These are phyloP conservation scores for Coptotermes formosanus DNA, from an alignment of 1,140 invertebrate genomes.

Conservation along the genomic window DNA sequence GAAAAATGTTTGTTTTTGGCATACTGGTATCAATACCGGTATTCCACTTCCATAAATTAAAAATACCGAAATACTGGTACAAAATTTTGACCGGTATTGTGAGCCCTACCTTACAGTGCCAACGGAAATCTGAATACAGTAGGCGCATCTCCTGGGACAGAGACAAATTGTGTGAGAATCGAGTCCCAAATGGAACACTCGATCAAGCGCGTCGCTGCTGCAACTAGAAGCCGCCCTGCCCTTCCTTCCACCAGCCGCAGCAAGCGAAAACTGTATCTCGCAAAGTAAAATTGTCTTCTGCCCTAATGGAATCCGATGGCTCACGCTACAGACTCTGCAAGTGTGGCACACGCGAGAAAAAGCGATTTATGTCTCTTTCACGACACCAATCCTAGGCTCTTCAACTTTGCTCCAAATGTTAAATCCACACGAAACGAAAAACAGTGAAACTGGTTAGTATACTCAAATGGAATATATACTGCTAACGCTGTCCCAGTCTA, in stretches of 20 bases:
- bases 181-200: slow-evolving; percentile 6
- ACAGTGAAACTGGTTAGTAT: no score
- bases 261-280: neutral
- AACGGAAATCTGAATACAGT: no score
- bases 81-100: no score
- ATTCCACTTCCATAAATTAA: no score
- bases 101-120: no score
- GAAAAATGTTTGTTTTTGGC: no score
- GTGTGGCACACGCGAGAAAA: neutral
- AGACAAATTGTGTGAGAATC: slow-evolving; percentile 1
- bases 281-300: neutral
- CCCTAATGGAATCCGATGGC: neutral
- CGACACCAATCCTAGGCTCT: neutral
- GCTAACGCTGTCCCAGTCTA: no score
- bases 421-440: no score
- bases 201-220: neutral
- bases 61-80: no score
- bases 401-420: neutral
- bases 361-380: neutral
- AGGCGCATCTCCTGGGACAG: neutral
- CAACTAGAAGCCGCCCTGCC: neutral
- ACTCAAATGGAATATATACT: no score
- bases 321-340: neutral
- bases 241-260: neutral
- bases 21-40: no score